Evolutionary conservation across 2,797 vertebrate genomes (phyloP).

Genomic region (Potorous gilbertii): DNA sequence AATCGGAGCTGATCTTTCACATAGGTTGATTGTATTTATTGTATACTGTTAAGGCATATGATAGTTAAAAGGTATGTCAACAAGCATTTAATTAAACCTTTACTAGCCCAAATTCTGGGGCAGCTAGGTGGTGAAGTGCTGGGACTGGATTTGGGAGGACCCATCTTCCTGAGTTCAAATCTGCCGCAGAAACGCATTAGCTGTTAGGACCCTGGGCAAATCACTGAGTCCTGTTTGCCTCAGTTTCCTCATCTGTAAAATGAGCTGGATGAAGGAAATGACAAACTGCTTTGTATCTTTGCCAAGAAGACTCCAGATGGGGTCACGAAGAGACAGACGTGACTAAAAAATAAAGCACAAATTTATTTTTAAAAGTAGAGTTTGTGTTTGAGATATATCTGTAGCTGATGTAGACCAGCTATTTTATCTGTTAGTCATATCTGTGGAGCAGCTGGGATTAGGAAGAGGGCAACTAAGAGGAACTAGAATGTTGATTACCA

Average conservation of each 20-base stretch:
- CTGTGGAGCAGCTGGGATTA: neutral
- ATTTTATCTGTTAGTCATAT: neutral
- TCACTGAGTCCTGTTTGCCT: neutral
- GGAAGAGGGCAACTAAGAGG: neutral
- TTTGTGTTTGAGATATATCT: neutral
- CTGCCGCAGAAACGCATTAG: neutral
- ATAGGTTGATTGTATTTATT: neutral
- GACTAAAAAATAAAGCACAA: neutral
- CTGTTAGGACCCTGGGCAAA: neutral
- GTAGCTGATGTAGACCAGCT: neutral
- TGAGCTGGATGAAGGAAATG: neutral
- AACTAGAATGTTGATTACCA: neutral
- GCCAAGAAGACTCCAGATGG: neutral
- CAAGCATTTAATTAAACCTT: neutral
- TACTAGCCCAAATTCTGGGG: neutral
- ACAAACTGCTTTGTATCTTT: neutral
- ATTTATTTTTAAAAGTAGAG: neutral
- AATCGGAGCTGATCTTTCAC: neutral
- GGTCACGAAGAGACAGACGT: neutral
- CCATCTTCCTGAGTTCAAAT: neutral
- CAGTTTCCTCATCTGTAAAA: neutral
- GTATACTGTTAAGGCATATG: neutral
- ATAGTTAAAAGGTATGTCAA: neutral
- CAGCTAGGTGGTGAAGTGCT: neutral
- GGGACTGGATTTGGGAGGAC: neutral